Base-by-base conservation (phyloP, 1,140 invertebrate genomes). In the Bilobella aurantiaca region DNA sequence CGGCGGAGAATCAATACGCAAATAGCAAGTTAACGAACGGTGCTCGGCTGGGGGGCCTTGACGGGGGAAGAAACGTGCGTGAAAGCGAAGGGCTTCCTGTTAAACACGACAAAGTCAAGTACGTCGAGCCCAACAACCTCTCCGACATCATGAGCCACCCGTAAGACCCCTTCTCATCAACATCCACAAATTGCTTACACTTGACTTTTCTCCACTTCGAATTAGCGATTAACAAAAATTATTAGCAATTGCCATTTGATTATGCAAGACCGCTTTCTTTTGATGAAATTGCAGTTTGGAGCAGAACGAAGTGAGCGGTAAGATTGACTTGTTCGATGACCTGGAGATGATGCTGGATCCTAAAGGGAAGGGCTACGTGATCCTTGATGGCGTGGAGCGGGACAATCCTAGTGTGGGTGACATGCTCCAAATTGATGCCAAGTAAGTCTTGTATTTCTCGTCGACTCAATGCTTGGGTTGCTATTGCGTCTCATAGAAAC, bases 341-440 rank as follows among this genome's bases (percentile, higher is more conserved):
- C 64, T 72, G 3, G 23, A 42, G 23, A 23, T 21, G 28, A 68
- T 72, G 68, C 65, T 72, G 3, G 68, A 72, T 49, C 71, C 71
- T 12, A 68, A 69, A 21, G 71, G 71, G n/a, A 72, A 72, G 31
- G 71, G 71, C 31, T 72, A 66, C 60, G 71, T 72, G 14, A 69
- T 72, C 37, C 64, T 72, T 27, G 71, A 72, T 34, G 71, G 71
- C n/a, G 71, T 72, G 12, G 71, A 72, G 32, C 56, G 58, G 34
- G 71, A 72, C 59, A 69, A 58, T 62, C 71, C 71, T 12, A 69
- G 66, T 18, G 68, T 72, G 66, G 64, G 64, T 25, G 71, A 72
- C 62, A 16, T 68, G 25, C 66, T 72, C 30, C 47, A 64, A 46
- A 72, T 72, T 57, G 71, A 72, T 42, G 68, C 66, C 64, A 68